Evolutionary conservation across 1,140 invertebrate genomes (phyloP).

Genomic region (Aphelinus atriplicis): DNA sequence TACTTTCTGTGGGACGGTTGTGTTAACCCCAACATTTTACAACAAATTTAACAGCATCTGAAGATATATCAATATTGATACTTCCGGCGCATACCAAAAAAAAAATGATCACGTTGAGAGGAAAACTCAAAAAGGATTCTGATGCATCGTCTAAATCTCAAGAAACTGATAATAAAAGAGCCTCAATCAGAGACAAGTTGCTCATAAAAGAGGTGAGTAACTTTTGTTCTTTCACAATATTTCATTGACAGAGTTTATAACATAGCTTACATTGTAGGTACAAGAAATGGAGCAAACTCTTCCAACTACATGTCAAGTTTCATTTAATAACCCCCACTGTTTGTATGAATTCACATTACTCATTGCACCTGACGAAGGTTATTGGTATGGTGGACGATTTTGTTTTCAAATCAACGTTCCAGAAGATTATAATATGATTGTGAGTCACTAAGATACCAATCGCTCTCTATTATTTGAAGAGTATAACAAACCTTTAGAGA

Average conservation of each 20-base stretch:
- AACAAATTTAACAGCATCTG: no score
- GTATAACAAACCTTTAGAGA: no score
- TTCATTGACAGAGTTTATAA: constrained; percentile 11
- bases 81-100: background rate
- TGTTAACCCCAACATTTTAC: no score
- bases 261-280: constrained; percentile 69
- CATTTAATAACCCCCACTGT: constrained; percentile 84
- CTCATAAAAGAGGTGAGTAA: constrained; percentile 79
- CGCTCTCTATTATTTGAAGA: no score
- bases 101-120: constrained; percentile 81
- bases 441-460: constrained; percentile 51
- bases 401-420: constrained; percentile 86
- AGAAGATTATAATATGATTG: constrained; percentile 96
- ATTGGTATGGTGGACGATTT: constrained; percentile 88
- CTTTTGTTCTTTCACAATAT: constrained; percentile 27
- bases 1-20: no score
- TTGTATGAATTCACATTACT: constrained; percentile 83
- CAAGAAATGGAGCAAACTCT: constrained; percentile 91
- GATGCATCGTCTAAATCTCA: constrained; percentile 60
- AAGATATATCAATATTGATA: no score
- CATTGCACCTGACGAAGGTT: constrained; percentile 88
- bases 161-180: constrained; percentile 68
- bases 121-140: constrained; percentile 79
- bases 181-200: constrained; percentile 86
- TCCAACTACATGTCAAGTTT: constrained; percentile 80